These are phyloP conservation scores for Xanthostigma xanthostigma DNA, from an alignment of 2,888 invertebrate species.

Conservation along the genomic window DNA sequence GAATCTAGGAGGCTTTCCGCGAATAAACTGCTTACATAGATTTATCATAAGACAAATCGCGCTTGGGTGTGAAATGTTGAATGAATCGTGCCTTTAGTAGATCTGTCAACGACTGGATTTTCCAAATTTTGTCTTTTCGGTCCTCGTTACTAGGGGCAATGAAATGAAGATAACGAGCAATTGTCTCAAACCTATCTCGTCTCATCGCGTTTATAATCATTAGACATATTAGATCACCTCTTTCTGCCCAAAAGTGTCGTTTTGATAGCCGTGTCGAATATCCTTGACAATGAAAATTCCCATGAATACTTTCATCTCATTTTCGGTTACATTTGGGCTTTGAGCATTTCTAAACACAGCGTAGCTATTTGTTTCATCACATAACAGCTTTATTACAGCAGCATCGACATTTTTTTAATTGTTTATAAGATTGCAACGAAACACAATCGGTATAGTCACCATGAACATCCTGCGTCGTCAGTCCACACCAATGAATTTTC, in stretches of 20 bases:
- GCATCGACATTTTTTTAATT: slow-evolving; percentile 7
- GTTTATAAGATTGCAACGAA: no score
- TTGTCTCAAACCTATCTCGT: slow-evolving; percentile 8
- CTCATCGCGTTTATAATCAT: slow-evolving; percentile 7
- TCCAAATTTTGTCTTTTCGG: slow-evolving; percentile 15
- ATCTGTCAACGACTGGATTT: slow-evolving; percentile 14
- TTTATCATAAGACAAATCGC: slow-evolving; percentile 17
- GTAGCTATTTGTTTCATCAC: slow-evolving; percentile 9
- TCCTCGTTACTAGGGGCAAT: slow-evolving; percentile 10
- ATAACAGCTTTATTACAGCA: slow-evolving; percentile 1
- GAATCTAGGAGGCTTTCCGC: slow-evolving; percentile 18
- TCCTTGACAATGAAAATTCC: slow-evolving; percentile 13
- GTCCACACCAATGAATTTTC: no score
- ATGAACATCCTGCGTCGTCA: no score
- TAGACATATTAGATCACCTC: slow-evolving; percentile 7
- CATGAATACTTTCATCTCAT: slow-evolving; percentile 10
- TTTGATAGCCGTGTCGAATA: slow-evolving; percentile 11
- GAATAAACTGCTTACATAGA: slow-evolving; percentile 20
- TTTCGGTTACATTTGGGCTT: slow-evolving; percentile 9
- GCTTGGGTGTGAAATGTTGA: slow-evolving; percentile 11
- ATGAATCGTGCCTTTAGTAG: slow-evolving; percentile 9
- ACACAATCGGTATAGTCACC: background rate
- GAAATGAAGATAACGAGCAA: slow-evolving; percentile 10
- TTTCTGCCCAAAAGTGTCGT: slow-evolving; percentile 9
- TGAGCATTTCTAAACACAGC: slow-evolving; percentile 11